Evolutionary conservation across 2,113 vertebrate genomes (phyloP), one percentile per base, ranked within the genome.

Genomic region (Paraplagusia blochii): DNA sequence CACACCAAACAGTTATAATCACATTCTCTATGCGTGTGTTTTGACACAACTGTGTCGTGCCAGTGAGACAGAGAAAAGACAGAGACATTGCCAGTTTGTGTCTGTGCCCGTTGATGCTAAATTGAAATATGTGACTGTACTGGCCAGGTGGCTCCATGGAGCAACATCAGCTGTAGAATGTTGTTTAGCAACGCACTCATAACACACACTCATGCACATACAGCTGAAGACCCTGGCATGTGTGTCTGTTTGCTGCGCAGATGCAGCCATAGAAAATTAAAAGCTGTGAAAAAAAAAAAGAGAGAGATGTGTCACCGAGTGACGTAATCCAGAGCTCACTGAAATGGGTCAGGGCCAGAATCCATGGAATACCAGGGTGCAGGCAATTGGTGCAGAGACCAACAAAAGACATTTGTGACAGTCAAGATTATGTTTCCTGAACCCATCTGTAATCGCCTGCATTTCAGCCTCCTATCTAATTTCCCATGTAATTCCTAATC

Each of bases 261-360:
- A 33, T 68, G 40, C 43, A 65, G 47, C 19, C 44, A 59, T 61
- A 40, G 36, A 11, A 47, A 9, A 38, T 29, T 40, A 13, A 40
- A 40, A 40, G 38, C 38, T 12, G 22, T 29, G 38, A 11, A 40
- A 13, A 40, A 46, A 66, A 15, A 22, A 14, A 38, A 43, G 14
- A 55, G 22, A 55, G 5, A 44, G 29, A 44, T 18, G 59, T 47
- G 71, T 81, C 46, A 77, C 36, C 1, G 8, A 56, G 33, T 69
- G 73, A 80, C 60, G 49, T 85, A 71, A 81, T 15, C 44, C 16
- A 70, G 36, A 51, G 56, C 55, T 33, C 18, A 59, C 39, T 40
- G 79, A 86, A 80, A 63, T 86, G 81, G 84, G 82, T 84, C 86
- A 88, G 75, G 42, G 79, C 76, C 77, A 79, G 79, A 74, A 77